phyloP scores from a whole-genome alignment of 2,888 invertebrate species.

The Melikaiella ostensackeni region DNA sequence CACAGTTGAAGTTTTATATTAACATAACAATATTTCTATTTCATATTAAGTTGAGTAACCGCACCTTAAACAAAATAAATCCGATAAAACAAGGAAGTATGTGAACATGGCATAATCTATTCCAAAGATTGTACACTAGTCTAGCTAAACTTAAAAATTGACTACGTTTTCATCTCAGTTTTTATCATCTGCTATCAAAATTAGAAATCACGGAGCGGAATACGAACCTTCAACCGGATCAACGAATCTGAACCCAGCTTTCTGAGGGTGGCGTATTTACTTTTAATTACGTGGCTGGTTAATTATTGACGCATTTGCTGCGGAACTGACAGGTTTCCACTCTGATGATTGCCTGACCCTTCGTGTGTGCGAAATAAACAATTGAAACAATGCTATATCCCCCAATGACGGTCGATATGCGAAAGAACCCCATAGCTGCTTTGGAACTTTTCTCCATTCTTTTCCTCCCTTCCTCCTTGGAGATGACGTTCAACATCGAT shows the following conservation, averaged over 20 bases:
- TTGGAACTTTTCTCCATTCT: slow-evolving; percentile 46
- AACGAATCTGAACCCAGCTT: slow-evolving; percentile 13
- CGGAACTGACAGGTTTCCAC: slow-evolving; percentile 45
- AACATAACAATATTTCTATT: too few species aligned
- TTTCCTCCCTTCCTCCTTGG: slow-evolving; percentile 6
- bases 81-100: not conserved
- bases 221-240: not conserved
- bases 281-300: slow-evolving; percentile 72
- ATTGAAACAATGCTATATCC: slow-evolving; percentile 49
- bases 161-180: not conserved
- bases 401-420: slow-evolving; percentile 55
- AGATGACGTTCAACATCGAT: slow-evolving; percentile 59
- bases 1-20: too few species aligned
- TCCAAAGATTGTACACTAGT: not conserved
- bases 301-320: slow-evolving; percentile 70
- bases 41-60: too few species aligned
- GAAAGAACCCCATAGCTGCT: slow-evolving; percentile 53
- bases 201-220: not conserved
- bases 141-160: not conserved
- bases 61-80: not conserved
- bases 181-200: not conserved
- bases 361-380: slow-evolving; percentile 60
- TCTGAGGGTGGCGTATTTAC: slow-evolving; percentile 65
- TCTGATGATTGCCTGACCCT: slow-evolving; percentile 59
- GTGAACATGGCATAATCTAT: not conserved